Percentiles rank a stretch among this genome's conserved stretches.
These are phyloP conservation scores for Schizotus pectinicornis DNA, from an alignment of 2,888 invertebrate genomes.

Conservation along the genomic window DNA sequence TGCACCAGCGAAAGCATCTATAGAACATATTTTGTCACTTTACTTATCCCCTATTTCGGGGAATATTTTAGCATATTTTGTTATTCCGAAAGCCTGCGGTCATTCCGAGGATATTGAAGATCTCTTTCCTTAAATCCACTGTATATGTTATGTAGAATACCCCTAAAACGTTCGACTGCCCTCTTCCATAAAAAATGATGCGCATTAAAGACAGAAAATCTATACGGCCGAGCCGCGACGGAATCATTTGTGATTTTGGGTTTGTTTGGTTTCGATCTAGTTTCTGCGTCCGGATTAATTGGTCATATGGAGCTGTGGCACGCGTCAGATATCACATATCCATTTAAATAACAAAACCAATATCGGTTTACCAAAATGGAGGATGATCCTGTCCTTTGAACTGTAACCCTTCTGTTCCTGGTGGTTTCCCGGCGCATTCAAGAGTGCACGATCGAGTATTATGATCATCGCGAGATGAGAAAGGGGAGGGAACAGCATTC, in stretches of 20 bases:
- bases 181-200: constrained; percentile 29
- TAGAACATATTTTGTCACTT: constrained; percentile 35
- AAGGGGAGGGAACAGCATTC: constrained; percentile 45
- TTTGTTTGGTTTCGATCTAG: constrained; percentile 8
- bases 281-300: constrained; percentile 19
- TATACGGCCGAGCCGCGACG: constrained; percentile 3
- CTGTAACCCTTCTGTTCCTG: constrained; percentile 26
- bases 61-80: constrained; percentile 51
- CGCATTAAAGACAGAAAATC: constrained; percentile 28
- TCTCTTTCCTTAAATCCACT: constrained; percentile 32
- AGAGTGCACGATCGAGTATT: constrained; percentile 19
- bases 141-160: constrained; percentile 34
- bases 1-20: constrained; percentile 5
- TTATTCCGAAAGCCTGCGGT: constrained; percentile 45
- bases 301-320: constrained; percentile 19
- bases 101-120: constrained; percentile 42
- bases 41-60: constrained; percentile 33
- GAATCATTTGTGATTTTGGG: background rate
- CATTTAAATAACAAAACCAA: constrained; percentile 34
- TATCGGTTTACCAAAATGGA: constrained; percentile 29
- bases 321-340: constrained; percentile 31
- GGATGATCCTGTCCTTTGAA: constrained; percentile 14
- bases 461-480: constrained; percentile 13
- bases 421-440: constrained; percentile 6
- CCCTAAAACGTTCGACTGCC: constrained; percentile 27